Base-by-base conservation (phyloP, 2,113 vertebrate genomes). In the Globicephala melas region DNA sequence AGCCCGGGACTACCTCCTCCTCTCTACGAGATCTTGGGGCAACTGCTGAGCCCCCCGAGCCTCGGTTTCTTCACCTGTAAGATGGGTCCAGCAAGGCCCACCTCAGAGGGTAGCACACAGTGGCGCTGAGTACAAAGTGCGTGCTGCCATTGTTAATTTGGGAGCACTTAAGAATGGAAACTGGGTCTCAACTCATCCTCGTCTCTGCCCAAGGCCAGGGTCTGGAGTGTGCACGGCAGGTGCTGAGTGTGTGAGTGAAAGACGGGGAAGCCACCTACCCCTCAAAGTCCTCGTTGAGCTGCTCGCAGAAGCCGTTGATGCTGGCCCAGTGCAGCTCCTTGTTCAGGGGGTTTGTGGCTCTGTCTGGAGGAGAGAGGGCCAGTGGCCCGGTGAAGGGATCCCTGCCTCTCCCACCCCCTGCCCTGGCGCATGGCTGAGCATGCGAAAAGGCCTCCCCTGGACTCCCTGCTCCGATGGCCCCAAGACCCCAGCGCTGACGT, bases 271-370 rank as follows among this genome's bases (percentile, higher is more conserved):
- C 5, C 97, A 92, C 99, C 98, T 98, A 99, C 99, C 99, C 99
- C 85, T 99, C 99, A 3, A 99, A 98, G 97, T 99, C 99, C 98
- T 99, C 99, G 96, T 99, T 99, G 90, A 99, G 99, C 96, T 99
- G 99, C 84, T 99, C 99, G 80, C 99, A 99, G 98, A 99, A 99
- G 0, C 98, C 98, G 89, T 99, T 98, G 98, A 99, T 99, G 77
- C 98, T 99, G 67, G 99, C 99, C 99, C 99, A 99, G 97, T 99
- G 99, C 44, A 99, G 98, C 63, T 99, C 99, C 97, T 99, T 99
- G 98, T 99, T 99, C 88, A 99, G 97, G 67, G 99, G 99, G 93
- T 99, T 99, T 47, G 99, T 99, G 17, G 99, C 99, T 98, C 99
- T 99, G 96, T 99, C 99, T 99, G 98, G 0, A 94, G 50, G 0